Evolutionary conservation across 2,888 invertebrate species (phyloP).

Genomic region (Caenorhabditis doughertyi): DNA sequence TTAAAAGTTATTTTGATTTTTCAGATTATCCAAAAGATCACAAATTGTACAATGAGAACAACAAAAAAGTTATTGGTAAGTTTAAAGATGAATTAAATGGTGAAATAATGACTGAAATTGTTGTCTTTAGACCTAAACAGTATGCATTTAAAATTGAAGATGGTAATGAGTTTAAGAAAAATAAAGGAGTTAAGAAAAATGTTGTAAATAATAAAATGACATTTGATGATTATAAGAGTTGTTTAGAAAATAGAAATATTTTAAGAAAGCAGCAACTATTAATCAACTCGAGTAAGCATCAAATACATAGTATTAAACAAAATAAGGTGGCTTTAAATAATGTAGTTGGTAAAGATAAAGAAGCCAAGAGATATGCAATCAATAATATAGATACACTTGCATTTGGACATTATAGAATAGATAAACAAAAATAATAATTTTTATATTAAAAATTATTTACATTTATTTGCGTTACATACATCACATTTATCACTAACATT

Average conservation of each 20-base stretch:
- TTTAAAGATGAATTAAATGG: slow-evolving; percentile 68
- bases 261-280: slow-evolving; percentile 41
- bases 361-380: slow-evolving; percentile 46
- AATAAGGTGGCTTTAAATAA: slow-evolving; percentile 78
- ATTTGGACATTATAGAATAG: slow-evolving; percentile 12
- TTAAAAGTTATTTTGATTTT: slow-evolving; percentile 74
- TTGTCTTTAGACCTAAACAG: slow-evolving; percentile 73
- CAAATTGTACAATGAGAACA: slow-evolving; percentile 66
- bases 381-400: slow-evolving; percentile 37
- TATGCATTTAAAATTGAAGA: slow-evolving; percentile 66
- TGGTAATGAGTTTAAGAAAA: slow-evolving; percentile 40
- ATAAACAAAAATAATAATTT: no score
- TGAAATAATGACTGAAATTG: slow-evolving; percentile 75
- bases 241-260: slow-evolving; percentile 48
- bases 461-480: no score
- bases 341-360: slow-evolving; percentile 74
- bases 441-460: no score
- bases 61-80: slow-evolving; percentile 75
- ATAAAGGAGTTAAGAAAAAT: slow-evolving; percentile 62
- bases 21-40: slow-evolving; percentile 78
- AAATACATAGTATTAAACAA: not conserved
- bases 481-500: no score
- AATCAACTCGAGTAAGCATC: no score
- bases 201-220: slow-evolving; percentile 56
- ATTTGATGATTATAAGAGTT: slow-evolving; percentile 51